phyloP scores from a whole-genome alignment of 2,888 invertebrate species.

The Sinotaia quadrata region DNA sequence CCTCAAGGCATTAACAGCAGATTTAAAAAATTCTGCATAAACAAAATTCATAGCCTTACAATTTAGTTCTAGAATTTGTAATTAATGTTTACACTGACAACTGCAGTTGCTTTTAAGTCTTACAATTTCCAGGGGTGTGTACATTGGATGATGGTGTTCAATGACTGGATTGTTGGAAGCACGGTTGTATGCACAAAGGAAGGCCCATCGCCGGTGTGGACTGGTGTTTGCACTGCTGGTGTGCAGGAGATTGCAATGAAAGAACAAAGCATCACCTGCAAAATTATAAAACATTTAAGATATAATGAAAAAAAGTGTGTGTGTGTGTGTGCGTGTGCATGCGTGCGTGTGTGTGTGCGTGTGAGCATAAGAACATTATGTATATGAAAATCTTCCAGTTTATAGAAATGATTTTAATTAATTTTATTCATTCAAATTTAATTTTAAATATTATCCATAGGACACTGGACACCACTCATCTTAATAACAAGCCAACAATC shows the following conservation, averaged over 20 bases:
- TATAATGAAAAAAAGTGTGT: background rate
- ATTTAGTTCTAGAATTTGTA: background rate
- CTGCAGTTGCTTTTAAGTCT: no score
- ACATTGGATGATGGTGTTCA: slow-evolving; percentile 64
- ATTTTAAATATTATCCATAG: background rate
- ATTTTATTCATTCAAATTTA: background rate
- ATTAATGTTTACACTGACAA: background rate
- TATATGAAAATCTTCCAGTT: no score
- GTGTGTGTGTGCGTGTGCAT: background rate
- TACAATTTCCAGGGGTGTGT: slow-evolving; percentile 64
- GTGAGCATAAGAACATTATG: no score
- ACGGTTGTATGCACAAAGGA: slow-evolving; percentile 62
- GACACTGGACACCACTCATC: no score
- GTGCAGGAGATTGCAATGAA: slow-evolving; percentile 66
- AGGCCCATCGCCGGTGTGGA: slow-evolving; percentile 64
- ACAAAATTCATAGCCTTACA: background rate
- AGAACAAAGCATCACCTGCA: slow-evolving; percentile 66
- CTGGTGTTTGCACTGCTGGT: slow-evolving; percentile 61
- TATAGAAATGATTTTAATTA: no score
- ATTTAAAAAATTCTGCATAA: background rate
- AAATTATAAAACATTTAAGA: background rate
- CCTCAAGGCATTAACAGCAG: no score
- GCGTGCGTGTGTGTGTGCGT: background rate
- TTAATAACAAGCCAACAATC: no score
- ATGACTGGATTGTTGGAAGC: slow-evolving; percentile 64